A percentile compares a stretch with the other conserved stretches of the same genome.
phyloP scores from a whole-genome alignment of 2,113 vertebrate genomes.

The Sapajus apella region DNA sequence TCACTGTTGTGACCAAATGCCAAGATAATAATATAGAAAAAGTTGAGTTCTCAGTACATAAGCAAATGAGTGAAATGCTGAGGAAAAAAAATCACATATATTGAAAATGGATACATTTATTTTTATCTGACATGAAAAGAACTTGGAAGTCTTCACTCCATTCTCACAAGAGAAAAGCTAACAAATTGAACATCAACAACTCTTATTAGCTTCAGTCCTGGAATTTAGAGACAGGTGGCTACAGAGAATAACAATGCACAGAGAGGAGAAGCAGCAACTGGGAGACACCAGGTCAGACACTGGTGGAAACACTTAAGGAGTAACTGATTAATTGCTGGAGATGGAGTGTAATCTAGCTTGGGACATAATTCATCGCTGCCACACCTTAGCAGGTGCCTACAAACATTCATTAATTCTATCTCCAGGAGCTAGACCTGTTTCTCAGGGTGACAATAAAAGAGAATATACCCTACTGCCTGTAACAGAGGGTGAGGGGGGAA shows the following conservation, averaged over 20 bases:
- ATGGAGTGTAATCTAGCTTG: background rate
- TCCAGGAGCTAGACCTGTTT: background rate
- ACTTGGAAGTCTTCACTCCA: background rate
- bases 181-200: background rate
- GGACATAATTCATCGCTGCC: background rate
- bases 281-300: background rate
- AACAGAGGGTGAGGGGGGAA: background rate
- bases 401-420: background rate
- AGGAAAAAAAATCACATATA: background rate
- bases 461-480: background rate
- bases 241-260: background rate
- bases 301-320: background rate
- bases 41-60: background rate
- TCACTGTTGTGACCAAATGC: background rate
- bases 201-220: background rate
- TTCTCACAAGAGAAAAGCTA: background rate
- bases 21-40: background rate
- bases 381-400: background rate
- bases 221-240: background rate
- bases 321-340: background rate
- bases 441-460: background rate
- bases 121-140: background rate
- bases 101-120: background rate
- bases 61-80: background rate
- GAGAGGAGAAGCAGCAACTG: background rate